Evolutionary conservation across 2,797 vertebrate genomes (phyloP).

Genomic region (Sardinella longiceps): DNA sequence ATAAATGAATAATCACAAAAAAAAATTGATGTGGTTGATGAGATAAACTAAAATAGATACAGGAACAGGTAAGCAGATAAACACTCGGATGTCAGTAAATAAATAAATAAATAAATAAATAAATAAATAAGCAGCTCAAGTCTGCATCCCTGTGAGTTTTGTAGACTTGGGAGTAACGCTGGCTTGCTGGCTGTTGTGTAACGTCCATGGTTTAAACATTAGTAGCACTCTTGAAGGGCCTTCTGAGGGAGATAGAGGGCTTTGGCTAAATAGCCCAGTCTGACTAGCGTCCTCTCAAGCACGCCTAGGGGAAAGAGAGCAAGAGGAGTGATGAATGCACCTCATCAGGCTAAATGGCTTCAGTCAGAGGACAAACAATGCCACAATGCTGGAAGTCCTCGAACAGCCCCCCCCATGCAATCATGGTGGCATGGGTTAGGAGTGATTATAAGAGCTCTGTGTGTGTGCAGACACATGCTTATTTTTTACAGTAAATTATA

Average conservation of each 20-base stretch:
- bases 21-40: not conserved
- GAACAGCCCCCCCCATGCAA: not conserved
- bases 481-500: not conserved
- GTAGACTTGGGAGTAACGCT: not conserved
- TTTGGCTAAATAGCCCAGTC: conserved; percentile 5
- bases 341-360: not conserved
- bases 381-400: not conserved
- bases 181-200: not conserved
- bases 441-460: not conserved
- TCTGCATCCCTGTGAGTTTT: not conserved
- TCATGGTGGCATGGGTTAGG: not conserved
- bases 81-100: not conserved
- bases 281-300: not conserved
- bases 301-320: not conserved
- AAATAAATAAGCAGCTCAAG: not conserved
- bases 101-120: too few relatives aligned
- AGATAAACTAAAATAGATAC: not conserved
- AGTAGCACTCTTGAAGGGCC: not conserved
- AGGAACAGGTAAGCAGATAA: not conserved
- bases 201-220: conserved; percentile 5
- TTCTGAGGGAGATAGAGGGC: conserved; percentile 3
- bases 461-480: not conserved
- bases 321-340: conserved; percentile 12
- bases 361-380: not conserved
- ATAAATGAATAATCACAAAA: not conserved